Evolutionary conservation across 2,797 vertebrate genomes (phyloP), one percentile per base, ranked within the genome.

Genomic region (Protosalanx chinensis): DNA sequence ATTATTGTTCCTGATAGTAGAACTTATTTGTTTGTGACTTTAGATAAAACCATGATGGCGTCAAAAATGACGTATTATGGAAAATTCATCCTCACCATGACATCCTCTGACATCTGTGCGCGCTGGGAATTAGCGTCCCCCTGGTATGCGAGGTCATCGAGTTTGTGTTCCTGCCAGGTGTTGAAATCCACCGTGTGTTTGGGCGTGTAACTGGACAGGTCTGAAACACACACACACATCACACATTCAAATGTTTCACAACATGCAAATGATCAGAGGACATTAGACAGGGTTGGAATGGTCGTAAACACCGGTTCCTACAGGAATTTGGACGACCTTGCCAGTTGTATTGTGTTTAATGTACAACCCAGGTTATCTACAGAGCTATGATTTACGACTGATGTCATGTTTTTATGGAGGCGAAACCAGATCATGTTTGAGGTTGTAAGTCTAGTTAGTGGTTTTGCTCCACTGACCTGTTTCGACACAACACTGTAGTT

Each of bases 201-300:
- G 71, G 96, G 97, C 70, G 95, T 94, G 77, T 98, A 98, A 90
- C 84, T 96, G 71, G 96, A 95, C 70, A 98, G 91, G 81, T 95
- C 97, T 97, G 72, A 59, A 57, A 29, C 32, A 10, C 18, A 64
- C 37, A 64, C 37, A 23, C 33, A 8, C 18, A 6, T 16, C 61
- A 3, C 15, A 32, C 13, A 23, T 58, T 56, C 53, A 62, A 32
- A 32, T 29, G 8, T 29, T 29, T 13, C 20, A 61, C 20, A 58
- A 58, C 57, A 58, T 27, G n/a, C 57, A 8, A 58, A 58, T 41
- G 37, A 41, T 7, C 37, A 41, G 8, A 41, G 8, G 37, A 3
- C 2, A 10, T 41, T 41, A 12, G 37, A 41, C 2, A 10, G 37
- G 35, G 35, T 35, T 35, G 4, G 33, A 35, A 35, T 35, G 6